Conservation (phyloP, 2,113 vertebrate species). For the Isichthys henryi region DNA sequence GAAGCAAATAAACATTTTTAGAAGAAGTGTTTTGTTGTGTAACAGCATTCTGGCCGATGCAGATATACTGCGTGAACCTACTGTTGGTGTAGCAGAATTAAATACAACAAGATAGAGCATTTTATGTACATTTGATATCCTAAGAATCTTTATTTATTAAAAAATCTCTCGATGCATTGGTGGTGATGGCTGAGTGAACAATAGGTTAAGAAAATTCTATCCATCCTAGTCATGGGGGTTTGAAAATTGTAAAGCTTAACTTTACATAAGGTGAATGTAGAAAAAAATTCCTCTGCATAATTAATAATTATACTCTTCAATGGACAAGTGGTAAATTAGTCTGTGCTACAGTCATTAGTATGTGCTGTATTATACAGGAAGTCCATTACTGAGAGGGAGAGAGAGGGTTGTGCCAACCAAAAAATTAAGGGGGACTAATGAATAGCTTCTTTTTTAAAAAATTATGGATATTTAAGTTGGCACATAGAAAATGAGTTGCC, state of each 20-base stretch:
- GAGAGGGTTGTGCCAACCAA: background rate
- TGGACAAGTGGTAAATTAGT: constrained; percentile 2
- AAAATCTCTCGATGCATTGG: background rate
- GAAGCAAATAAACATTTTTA: background rate
- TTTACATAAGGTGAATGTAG: background rate
- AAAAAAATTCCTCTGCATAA: background rate
- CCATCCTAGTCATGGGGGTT: background rate
- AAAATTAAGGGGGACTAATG: background rate
- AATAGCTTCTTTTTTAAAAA: background rate
- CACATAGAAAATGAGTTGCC: background rate
- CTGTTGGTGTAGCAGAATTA: background rate
- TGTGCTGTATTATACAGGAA: background rate
- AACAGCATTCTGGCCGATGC: background rate
- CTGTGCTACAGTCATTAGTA: background rate
- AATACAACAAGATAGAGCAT: background rate
- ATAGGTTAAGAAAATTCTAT: background rate
- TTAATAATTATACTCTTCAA: background rate
- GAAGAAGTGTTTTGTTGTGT: background rate
- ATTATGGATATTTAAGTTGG: background rate
- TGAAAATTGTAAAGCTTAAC: background rate
- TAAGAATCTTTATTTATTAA: background rate
- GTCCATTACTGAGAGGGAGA: background rate
- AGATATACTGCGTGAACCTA: background rate
- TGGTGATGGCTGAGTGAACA: background rate
- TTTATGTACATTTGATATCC: background rate